Conservation (phyloP, 2,113 vertebrate species). For the Paradoxurus hermaphroditus region DNA sequence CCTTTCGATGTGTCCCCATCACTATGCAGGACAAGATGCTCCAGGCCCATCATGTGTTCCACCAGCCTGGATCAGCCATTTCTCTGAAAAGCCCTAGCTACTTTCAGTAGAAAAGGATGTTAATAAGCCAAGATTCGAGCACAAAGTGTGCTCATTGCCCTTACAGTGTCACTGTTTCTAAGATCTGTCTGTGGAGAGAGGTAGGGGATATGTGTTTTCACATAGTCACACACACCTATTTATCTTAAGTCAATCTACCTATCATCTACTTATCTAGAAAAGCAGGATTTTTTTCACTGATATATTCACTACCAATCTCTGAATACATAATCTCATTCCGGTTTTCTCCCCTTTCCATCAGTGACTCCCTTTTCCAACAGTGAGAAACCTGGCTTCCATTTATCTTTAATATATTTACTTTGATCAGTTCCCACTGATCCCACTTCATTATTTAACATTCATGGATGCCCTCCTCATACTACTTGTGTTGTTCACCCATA, state of each 20-base stretch:
- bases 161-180: not conserved
- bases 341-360: not conserved
- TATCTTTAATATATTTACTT: not conserved
- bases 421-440: not conserved
- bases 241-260: too few species aligned
- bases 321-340: not conserved
- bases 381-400: not conserved
- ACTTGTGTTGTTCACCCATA: not conserved
- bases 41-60: not conserved
- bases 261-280: not conserved
- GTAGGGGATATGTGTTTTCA: not conserved
- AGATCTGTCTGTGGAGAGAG: not conserved
- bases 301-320: not conserved
- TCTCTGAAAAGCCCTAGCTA: not conserved
- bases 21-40: not conserved
- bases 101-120: not conserved
- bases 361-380: not conserved
- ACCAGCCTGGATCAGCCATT: not conserved
- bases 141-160: not conserved
- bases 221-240: not conserved
- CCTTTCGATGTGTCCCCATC: not conserved
- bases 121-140: not conserved
- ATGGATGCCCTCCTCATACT: not conserved
- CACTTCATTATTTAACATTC: not conserved
- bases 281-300: not conserved